Evolutionary conservation across 2,113 vertebrate genomes (phyloP).

Genomic region (Ophiodon elongatus): DNA sequence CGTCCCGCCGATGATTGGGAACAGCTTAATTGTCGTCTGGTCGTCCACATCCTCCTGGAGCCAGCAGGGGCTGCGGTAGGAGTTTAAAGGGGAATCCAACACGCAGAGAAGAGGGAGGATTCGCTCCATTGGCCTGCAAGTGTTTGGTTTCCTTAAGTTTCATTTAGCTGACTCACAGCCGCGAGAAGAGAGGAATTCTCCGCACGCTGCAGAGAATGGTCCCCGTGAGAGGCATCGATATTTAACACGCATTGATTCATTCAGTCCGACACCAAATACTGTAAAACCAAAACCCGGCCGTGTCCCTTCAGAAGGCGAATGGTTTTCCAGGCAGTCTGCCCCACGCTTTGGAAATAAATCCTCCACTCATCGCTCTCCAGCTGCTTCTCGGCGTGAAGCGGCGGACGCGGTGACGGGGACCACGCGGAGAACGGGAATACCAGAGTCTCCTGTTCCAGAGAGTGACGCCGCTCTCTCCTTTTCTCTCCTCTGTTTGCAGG

Average conservation of each 20-base stretch:
- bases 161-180: constrained; percentile 48
- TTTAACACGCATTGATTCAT: constrained; percentile 39
- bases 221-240: constrained; percentile 39
- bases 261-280: constrained; percentile 14
- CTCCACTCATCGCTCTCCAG: constrained; percentile 25
- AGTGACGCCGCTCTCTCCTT: constrained; percentile 21
- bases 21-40: neutral
- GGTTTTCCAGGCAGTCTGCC: constrained; percentile 27
- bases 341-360: constrained; percentile 17
- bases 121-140: constrained; percentile 21
- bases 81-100: too few species aligned
- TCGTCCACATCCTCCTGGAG: neutral
- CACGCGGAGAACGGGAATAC: constrained; percentile 20
- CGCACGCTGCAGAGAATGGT: constrained; percentile 21
- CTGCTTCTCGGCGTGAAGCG: constrained; percentile 27
- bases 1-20: neutral
- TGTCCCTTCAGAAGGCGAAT: too few species aligned
- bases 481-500: constrained; percentile 53
- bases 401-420: neutral
- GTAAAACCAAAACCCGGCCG: constrained; percentile 8
- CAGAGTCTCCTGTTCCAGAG: constrained; percentile 8
- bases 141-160: constrained; percentile 35
- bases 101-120: neutral
- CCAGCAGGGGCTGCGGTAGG: constrained; percentile 15
- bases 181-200: constrained; percentile 20